Conservation (phyloP, 2,888 invertebrate genomes). For the Calameuta idolon region DNA sequence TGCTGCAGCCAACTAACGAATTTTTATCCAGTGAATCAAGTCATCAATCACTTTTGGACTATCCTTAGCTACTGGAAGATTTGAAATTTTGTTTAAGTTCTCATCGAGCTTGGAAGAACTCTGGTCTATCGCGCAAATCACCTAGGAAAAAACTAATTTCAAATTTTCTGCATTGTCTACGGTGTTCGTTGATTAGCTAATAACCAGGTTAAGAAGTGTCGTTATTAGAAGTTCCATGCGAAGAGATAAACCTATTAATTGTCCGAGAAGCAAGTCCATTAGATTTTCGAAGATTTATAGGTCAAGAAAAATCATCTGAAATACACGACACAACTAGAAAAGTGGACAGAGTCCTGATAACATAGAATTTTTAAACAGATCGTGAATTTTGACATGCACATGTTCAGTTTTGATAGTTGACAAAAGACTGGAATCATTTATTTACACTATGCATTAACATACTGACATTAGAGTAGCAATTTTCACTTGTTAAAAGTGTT, state of each 20-base stretch:
- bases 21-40: neutral
- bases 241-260: constrained; percentile 42
- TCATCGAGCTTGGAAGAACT: neutral
- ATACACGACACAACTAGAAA: neutral
- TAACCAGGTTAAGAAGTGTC: constrained; percentile 53
- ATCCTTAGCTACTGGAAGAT: neutral
- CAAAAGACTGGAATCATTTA: neutral
- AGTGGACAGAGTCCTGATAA: neutral
- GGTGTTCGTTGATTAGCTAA: neutral
- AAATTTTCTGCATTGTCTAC: neutral
- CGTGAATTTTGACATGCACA: neutral
- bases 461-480: neutral
- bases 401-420: neutral
- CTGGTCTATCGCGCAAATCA: neutral
- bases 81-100: neutral
- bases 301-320: neutral
- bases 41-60: neutral
- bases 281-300: constrained; percentile 25
- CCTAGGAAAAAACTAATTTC: neutral
- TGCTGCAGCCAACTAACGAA: neutral
- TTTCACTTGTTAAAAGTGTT: neutral
- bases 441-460: neutral
- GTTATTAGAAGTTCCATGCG: constrained; percentile 55
- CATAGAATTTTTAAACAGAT: neutral
- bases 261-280: constrained; percentile 46